A percentile compares a stretch with the other conserved stretches of the same genome.
Evolutionary conservation across 2,113 vertebrate species (phyloP).

Genomic region (Elephantulus edwardii): DNA sequence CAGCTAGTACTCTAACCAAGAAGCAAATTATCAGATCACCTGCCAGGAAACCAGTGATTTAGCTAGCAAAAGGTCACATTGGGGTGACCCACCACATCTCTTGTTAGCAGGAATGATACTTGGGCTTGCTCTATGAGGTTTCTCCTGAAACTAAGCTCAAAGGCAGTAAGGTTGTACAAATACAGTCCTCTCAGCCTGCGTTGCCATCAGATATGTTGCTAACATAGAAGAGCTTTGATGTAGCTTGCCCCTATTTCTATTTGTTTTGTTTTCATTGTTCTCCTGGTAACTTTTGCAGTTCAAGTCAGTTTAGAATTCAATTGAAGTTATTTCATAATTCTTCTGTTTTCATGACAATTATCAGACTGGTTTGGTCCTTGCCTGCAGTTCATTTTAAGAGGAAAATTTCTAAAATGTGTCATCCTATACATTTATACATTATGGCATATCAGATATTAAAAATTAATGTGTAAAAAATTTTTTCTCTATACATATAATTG

Average conservation of each 20-base stretch:
- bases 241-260: neutral
- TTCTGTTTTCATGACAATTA: neutral
- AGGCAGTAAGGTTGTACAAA: too few relatives aligned
- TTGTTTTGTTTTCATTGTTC: neutral
- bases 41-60: neutral
- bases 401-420: neutral
- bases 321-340: neutral
- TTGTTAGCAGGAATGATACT: neutral
- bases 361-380: neutral
- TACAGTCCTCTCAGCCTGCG: neutral
- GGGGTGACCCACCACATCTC: neutral
- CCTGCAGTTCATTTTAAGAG: neutral
- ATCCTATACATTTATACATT: neutral
- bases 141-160: neutral
- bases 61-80: neutral
- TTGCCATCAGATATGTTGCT: neutral
- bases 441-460: neutral
- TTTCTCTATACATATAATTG: neutral
- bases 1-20: too few relatives aligned
- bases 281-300: neutral
- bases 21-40: neutral
- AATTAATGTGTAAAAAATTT: neutral
- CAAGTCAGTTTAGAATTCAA: neutral
- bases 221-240: neutral
- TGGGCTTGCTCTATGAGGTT: neutral